Evolutionary conservation across 2,797 vertebrate species (phyloP), one percentile per base, ranked within the genome.

Genomic region (Acanthurus leucopareius): DNA sequence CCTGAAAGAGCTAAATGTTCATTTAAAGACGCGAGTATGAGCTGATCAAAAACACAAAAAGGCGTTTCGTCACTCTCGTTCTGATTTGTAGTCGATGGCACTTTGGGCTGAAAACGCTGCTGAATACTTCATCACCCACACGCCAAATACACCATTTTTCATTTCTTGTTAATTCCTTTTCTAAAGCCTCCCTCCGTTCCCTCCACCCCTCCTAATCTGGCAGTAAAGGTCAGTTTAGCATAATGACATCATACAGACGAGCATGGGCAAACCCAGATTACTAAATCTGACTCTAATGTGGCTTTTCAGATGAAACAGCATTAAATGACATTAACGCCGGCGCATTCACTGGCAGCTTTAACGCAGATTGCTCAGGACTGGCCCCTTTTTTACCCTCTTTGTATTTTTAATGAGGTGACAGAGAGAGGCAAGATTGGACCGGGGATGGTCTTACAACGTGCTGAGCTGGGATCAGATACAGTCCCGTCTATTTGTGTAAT

Each of bases 161-260:
- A 93, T 92, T 93, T 88, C 83, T 84, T 91, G 90, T 90, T 94
- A 93, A 94, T 93, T 94, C 94, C 95, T 94, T 94, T 94, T 88
- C 94, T 94, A 95, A 87, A 91, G 80, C 82, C 80, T 47, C 72
- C 85, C 62, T 86, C 89, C 84, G 82, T 83, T 88, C 84, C 90
- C 84, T 85, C 67, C 86, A 87, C 87, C 85, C 82, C 71, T 90
- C 87, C 89, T 95, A 94, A 95, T 95, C 94, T 93, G 86, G 90
- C 90, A 92, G 90, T 92, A 95, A 95, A 95, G 94, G 94, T 95
- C 95, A 95, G 93, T 95, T 95, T 95, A 94, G 94, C 94, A 95
- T 95, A 95, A 95, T 94, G 93, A 94, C 94, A 95, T 94, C 93
- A 94, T 85, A 94, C 85, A 93, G 91, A 92, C 85, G 82, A 90